Evolutionary conservation across 2,113 vertebrate species (phyloP), one percentile per base, ranked within the genome.

Genomic region (Hippolais icterina): DNA sequence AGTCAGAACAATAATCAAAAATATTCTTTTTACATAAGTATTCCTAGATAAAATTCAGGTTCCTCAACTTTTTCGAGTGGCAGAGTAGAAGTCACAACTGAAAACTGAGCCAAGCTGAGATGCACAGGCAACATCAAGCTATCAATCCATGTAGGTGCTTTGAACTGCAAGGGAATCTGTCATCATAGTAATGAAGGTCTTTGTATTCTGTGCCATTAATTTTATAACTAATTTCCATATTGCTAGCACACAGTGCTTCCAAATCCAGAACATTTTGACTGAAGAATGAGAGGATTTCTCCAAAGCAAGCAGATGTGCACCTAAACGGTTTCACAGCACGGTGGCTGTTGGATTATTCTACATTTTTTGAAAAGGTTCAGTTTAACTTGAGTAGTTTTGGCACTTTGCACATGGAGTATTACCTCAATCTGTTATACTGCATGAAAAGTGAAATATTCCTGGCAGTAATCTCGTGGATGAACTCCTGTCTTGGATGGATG

Each of bases 401-500:
- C 79, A 50, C 33, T 63, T 89, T n/a, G 47, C 35, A 59, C 33
- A 46, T 42, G 39, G 83, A n/a, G 44, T 80, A 78, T 86, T 70
- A 69, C 50, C 35, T 68, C 66, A 70, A 0, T 83, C 68, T 90
- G 53, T 72, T 86, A 15, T 6, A 21, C 44, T 77, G n/a, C 25
- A 42, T 53, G 63, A 61, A 47, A 83, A 97, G 56, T 63, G 76
- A 92, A 92, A 80, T 88, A 90, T 77, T 74, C 42, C 75, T 97
- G 92, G 76, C 88, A 89, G 50, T 63, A 19, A 86, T 65, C 59
- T 83, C 54, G 33, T 86, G 90, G 54, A 57, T 86, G 54, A 90
- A 37, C 46, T 83, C 54, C 59, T 4, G 1, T 59, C 29, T 79
- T 65, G 68, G 63, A 15, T 83, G 75, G 31, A 50, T 84, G 77